Evolutionary conservation across 2,888 invertebrate species (phyloP).

Genomic region (Lissocephala sabroskyi): DNA sequence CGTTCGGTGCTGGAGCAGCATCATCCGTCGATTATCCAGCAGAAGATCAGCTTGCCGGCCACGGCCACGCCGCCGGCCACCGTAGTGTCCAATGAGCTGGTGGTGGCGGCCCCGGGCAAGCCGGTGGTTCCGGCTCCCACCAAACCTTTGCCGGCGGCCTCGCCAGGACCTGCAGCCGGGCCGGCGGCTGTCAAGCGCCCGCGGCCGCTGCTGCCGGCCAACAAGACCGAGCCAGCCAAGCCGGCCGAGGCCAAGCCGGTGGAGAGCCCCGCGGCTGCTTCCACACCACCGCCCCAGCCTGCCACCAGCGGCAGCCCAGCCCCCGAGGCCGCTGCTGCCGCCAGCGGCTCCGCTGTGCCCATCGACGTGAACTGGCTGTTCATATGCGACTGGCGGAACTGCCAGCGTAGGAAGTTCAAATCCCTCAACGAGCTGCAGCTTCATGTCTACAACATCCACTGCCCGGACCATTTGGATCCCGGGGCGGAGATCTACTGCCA

Average conservation of each 20-base stretch:
- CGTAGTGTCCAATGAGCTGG: neutral
- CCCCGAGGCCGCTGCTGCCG: constrained; percentile 12
- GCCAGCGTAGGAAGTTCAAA: constrained; percentile 83
- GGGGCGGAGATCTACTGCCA: constrained; percentile 87
- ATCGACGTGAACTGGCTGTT: constrained; percentile 74
- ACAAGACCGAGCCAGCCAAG: neutral
- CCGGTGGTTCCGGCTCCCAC: constrained; percentile 4
- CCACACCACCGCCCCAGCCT: constrained; percentile 22
- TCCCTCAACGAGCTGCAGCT: constrained; percentile 86
- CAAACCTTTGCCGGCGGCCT: constrained; percentile 32
- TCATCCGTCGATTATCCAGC: constrained; percentile 64
- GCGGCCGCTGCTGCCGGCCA: constrained; percentile 1
- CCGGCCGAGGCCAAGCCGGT: neutral
- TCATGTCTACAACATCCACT: constrained; percentile 90
- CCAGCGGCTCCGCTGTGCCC: constrained; percentile 31
- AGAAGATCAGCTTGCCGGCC: constrained; percentile 54
- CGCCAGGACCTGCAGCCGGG: too few species aligned
- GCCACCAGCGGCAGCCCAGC: constrained; percentile 8
- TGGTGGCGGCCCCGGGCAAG: neutral
- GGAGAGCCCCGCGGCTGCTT: constrained; percentile 22
- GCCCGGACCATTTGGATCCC: constrained; percentile 78
- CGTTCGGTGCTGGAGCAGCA: constrained; percentile 50
- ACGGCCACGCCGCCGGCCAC: constrained; percentile 14
- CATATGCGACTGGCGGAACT: constrained; percentile 96
- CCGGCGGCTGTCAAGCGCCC: neutral